Evolutionary conservation across 2,113 vertebrate genomes (phyloP).

Genomic region (Lamprotornis superbus): DNA sequence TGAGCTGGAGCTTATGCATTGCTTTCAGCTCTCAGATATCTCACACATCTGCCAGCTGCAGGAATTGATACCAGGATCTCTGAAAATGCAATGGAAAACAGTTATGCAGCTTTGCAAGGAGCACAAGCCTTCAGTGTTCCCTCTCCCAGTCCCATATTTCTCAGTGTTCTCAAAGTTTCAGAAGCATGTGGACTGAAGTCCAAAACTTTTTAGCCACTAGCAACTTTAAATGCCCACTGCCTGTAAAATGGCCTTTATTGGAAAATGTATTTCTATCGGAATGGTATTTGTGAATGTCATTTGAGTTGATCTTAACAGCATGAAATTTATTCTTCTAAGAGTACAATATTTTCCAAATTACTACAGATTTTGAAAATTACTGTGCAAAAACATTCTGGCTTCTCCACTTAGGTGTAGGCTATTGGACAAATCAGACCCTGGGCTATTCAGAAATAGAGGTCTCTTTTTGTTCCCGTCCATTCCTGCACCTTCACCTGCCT

Average conservation of each 20-base stretch:
- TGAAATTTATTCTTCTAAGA: not conserved
- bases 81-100: not conserved
- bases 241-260: not conserved
- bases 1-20: not conserved
- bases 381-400: not conserved
- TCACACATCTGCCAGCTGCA: not conserved
- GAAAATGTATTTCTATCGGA: not conserved
- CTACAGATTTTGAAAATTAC: not conserved
- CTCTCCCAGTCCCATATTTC: not conserved
- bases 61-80: not conserved
- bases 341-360: not conserved
- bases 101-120: not conserved
- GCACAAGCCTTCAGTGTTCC: not conserved
- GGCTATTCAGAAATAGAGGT: not conserved
- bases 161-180: not conserved
- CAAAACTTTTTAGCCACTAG: not conserved
- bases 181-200: not conserved
- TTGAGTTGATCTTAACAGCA: not conserved
- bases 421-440: not conserved
- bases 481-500: not conserved
- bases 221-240: not conserved
- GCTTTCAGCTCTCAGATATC: not conserved
- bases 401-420: not conserved
- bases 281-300: not conserved
- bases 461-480: rapidly evolving